phyloP scores from a whole-genome alignment of 2,797 vertebrate species.

The Channallabes apus region DNA sequence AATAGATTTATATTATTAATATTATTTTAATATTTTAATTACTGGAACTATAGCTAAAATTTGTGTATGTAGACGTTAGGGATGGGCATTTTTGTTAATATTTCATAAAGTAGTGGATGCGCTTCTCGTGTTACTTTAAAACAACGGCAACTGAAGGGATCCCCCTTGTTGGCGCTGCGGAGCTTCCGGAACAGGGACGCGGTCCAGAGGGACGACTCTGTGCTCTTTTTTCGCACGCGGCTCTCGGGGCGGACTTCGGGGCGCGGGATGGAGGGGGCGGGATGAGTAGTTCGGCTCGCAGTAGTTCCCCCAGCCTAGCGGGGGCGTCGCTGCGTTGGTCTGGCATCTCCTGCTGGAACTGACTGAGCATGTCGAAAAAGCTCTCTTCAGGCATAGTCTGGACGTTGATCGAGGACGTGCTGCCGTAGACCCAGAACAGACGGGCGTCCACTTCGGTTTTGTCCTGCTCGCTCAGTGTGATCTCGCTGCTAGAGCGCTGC shows the following conservation, averaged over 20 bases:
- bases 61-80: no score
- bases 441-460: slow-evolving; percentile 68
- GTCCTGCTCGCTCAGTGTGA: slow-evolving; percentile 90
- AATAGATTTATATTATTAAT: no score
- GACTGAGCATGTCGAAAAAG: slow-evolving; percentile 87
- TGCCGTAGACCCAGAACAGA: slow-evolving; percentile 87
- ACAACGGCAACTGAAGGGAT: no score
- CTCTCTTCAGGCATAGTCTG: slow-evolving; percentile 89
- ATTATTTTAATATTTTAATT: no score
- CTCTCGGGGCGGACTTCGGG: slow-evolving; percentile 68
- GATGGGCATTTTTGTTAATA: no score
- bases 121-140: no score
- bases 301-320: slow-evolving; percentile 68
- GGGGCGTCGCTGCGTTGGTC: slow-evolving; percentile 71
- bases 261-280: slow-evolving; percentile 56
- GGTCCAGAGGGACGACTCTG: slow-evolving; percentile 82
- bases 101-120: no score
- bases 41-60: no score
- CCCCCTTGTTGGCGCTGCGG: slow-evolving; percentile 73
- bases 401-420: slow-evolving; percentile 93
- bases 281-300: slow-evolving; percentile 63
- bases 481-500: slow-evolving; percentile 90
- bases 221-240: slow-evolving; percentile 79
- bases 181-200: slow-evolving; percentile 89
- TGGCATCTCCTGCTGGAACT: slow-evolving; percentile 81